phyloP scores from a whole-genome alignment of 53 echinoderm and acorn worm genomes.

The Holothuria leucospilota region DNA sequence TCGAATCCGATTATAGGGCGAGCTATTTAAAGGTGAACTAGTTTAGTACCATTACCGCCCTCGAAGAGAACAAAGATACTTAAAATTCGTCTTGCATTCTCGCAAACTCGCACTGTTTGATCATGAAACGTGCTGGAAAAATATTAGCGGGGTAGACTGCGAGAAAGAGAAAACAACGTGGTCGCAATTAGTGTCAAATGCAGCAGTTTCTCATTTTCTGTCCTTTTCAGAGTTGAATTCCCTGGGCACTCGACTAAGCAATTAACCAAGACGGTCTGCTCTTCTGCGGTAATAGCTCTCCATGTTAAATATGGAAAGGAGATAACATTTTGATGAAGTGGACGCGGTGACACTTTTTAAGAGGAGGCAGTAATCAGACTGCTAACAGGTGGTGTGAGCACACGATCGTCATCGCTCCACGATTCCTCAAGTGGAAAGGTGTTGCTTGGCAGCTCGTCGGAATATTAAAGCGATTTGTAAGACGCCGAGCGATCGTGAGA shows the following conservation, averaged over 20 bases:
- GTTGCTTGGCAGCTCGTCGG: slow-evolving; percentile 17
- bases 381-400: slow-evolving; percentile 32
- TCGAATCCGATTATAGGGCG: too few species aligned
- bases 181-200: slow-evolving; percentile 18
- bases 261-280: slow-evolving; percentile 15
- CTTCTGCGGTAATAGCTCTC: slow-evolving; percentile 13
- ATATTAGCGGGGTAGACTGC: background rate
- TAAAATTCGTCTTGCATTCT: slow-evolving; percentile 24
- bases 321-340: slow-evolving; percentile 30
- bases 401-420: slow-evolving; percentile 10
- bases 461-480: too few species aligned
- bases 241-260: slow-evolving; percentile 7
- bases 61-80: slow-evolving; percentile 29
- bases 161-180: slow-evolving; percentile 34
- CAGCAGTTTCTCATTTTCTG: slow-evolving; percentile 9
- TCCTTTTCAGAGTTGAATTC: background rate
- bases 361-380: slow-evolving; percentile 9
- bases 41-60: slow-evolving; percentile 14
- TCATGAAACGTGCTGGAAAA: slow-evolving; percentile 21
- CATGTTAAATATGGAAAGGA: slow-evolving; percentile 13
- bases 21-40: background rate
- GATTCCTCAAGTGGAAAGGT: slow-evolving; percentile 44
- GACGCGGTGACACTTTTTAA: background rate
- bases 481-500: too few species aligned
- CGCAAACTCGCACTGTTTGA: background rate